phyloP scores from a whole-genome alignment of 1,140 invertebrate species.

The Drosophila guanche region DNA sequence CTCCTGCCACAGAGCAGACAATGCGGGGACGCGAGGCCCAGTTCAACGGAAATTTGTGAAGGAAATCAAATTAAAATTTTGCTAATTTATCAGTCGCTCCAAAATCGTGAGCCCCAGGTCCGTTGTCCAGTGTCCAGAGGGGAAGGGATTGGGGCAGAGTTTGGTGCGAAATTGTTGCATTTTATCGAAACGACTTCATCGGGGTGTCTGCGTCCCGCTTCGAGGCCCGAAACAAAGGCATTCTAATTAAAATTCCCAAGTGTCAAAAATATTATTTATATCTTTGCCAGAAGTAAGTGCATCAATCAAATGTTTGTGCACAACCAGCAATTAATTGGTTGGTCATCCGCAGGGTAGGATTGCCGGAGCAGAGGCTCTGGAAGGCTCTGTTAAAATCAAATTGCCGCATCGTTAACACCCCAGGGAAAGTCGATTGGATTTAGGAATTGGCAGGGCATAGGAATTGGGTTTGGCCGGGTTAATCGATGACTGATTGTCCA shows the following conservation, averaged over 20 bases:
- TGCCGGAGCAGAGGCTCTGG: constrained; percentile 9
- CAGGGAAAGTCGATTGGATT: constrained; percentile 47
- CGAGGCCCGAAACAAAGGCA: constrained; percentile 49
- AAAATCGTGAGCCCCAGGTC: constrained; percentile 38
- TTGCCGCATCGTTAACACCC: constrained; percentile 59
- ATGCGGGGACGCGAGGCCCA: constrained; percentile 2
- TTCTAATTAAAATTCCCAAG: constrained; percentile 76
- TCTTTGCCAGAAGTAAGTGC: constrained; percentile 22
- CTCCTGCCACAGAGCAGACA: constrained; percentile 36
- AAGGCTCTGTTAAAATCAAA: constrained; percentile 38
- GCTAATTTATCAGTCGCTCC: constrained; percentile 61
- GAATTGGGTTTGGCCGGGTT: constrained; percentile 22
- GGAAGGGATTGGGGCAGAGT: constrained; percentile 4
- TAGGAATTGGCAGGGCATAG: constrained; percentile 28
- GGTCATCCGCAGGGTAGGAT: constrained; percentile 1
- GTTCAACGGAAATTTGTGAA: constrained; percentile 66
- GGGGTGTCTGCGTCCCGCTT: constrained; percentile 8
- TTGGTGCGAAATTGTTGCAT: constrained; percentile 31
- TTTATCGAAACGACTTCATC: constrained; percentile 58
- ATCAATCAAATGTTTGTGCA: constrained; percentile 71
- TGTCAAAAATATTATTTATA: constrained; percentile 60
- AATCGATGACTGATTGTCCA: constrained; percentile 63
- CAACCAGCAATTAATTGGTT: constrained; percentile 56
- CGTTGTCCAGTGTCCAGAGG: constrained; percentile 5
- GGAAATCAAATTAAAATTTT: constrained; percentile 78